phyloP scores from a whole-genome alignment of 2,113 vertebrate genomes.

The Nesospiza acunhae region DNA sequence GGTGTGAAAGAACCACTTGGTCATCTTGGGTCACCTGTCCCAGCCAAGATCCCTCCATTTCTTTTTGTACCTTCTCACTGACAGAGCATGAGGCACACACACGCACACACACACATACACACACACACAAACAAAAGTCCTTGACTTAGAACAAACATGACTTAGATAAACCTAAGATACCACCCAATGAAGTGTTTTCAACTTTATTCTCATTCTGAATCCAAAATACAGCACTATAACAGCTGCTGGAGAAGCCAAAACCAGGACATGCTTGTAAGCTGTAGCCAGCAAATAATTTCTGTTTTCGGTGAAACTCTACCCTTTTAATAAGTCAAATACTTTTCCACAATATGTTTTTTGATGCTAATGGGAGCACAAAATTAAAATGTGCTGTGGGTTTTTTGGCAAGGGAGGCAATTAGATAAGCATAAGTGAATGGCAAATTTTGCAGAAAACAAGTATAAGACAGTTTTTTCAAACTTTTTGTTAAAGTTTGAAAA shows the following conservation, averaged over 20 bases:
- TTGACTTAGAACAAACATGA: background rate
- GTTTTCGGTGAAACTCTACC: background rate
- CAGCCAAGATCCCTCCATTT: background rate
- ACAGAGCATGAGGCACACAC: too few species aligned
- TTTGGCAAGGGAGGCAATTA: background rate
- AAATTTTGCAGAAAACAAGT: background rate
- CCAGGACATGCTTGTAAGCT: background rate
- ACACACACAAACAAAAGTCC: too few species aligned
- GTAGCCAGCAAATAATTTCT: background rate
- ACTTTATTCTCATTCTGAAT: background rate
- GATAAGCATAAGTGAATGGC: background rate
- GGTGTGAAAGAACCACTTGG: background rate
- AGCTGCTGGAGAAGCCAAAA: background rate
- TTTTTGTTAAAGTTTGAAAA: background rate
- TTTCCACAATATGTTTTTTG: background rate
- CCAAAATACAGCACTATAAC: background rate
- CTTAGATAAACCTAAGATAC: background rate
- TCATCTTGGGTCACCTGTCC: background rate
- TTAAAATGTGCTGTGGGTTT: fast-evolving
- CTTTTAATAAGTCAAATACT: background rate
- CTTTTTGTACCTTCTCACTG: too few species aligned
- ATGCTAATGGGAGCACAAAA: background rate
- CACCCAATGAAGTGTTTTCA: background rate
- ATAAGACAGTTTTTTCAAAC: background rate
- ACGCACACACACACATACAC: too few species aligned